phyloP scores from a whole-genome alignment of 1,140 invertebrate species.

The Lutraria rhynchaena region DNA sequence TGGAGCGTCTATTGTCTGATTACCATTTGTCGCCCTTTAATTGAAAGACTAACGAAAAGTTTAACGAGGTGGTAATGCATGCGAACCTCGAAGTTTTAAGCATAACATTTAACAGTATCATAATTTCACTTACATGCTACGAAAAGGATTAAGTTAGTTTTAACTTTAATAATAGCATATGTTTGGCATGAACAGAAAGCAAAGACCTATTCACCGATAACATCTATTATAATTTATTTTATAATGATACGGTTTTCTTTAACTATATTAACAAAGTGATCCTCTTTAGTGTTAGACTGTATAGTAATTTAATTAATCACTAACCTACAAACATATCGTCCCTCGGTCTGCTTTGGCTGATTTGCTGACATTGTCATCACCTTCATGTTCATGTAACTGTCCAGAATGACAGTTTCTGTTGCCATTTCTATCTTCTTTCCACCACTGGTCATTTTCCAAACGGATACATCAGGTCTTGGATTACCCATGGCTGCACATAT shows the following conservation, averaged over 20 bases:
- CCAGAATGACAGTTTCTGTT: slow-evolving; percentile 36
- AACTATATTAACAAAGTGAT: too few relatives aligned
- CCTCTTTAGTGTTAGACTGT: too few relatives aligned
- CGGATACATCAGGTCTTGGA: slow-evolving; percentile 39
- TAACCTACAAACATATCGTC: slow-evolving; percentile 37
- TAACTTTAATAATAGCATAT: too few relatives aligned
- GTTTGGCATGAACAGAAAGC: too few relatives aligned
- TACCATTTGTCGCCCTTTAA: slow-evolving; percentile 40
- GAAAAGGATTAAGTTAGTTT: too few relatives aligned
- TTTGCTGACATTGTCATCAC: slow-evolving; percentile 8
- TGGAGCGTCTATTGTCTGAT: slow-evolving; percentile 34
- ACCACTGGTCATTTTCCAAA: slow-evolving; percentile 13
- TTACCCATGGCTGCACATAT: slow-evolving; percentile 50
- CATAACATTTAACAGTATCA: too few relatives aligned
- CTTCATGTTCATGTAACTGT: slow-evolving; percentile 33
- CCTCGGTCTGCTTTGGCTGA: slow-evolving; percentile 7
- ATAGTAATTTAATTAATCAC: neutral
- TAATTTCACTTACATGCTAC: too few relatives aligned
- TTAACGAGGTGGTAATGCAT: neutral
- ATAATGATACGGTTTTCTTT: too few relatives aligned
- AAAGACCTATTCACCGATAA: too few relatives aligned
- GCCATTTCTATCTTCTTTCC: slow-evolving; percentile 18
- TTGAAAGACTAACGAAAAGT: neutral
- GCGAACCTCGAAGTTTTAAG: too few relatives aligned
- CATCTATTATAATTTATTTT: too few relatives aligned